Evolutionary conservation across 2,888 invertebrate genomes (phyloP).

Genomic region (Noctua comes): DNA sequence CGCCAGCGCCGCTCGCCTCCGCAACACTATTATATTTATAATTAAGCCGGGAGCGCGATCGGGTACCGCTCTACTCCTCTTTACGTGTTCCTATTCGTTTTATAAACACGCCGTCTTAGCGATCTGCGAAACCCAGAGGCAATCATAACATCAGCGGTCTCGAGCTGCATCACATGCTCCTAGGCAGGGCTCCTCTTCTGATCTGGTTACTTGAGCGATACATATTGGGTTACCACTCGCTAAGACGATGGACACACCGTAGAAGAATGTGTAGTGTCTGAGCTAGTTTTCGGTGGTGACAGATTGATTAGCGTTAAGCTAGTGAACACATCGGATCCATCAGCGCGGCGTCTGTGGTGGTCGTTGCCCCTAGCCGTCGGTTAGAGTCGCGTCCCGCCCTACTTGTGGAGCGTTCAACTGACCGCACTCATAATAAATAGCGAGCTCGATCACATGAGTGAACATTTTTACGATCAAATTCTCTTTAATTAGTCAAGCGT

Average conservation of each 20-base stretch:
- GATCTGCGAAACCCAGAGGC: neutral
- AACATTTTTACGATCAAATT: conserved; percentile 57
- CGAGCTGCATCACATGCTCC: neutral
- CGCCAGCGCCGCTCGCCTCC: conserved; percentile 60
- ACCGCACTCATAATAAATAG: conserved; percentile 62
- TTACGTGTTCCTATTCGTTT: conserved; percentile 49
- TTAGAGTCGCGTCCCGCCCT: conserved; percentile 54
- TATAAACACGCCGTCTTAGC: conserved; percentile 52
- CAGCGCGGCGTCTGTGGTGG: conserved; percentile 21
- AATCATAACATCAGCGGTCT: neutral
- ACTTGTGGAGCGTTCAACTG: conserved; percentile 74
- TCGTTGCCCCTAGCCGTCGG: conserved; percentile 35
- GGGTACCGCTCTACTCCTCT: conserved; percentile 42
- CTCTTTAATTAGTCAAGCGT: conserved; percentile 1
- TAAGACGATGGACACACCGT: neutral
- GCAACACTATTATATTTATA: conserved; percentile 70
- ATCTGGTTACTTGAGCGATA: neutral
- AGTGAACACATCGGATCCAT: neutral
- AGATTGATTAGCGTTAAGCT: conserved; percentile 2
- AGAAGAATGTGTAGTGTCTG: neutral
- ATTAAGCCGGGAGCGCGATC: conserved; percentile 50
- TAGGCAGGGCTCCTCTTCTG: neutral
- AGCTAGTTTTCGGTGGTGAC: neutral
- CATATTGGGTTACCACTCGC: neutral
- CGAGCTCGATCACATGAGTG: conserved; percentile 56